Base-by-base conservation (phyloP, 1,140 invertebrate species). In the Diachasma alloeum region DNA sequence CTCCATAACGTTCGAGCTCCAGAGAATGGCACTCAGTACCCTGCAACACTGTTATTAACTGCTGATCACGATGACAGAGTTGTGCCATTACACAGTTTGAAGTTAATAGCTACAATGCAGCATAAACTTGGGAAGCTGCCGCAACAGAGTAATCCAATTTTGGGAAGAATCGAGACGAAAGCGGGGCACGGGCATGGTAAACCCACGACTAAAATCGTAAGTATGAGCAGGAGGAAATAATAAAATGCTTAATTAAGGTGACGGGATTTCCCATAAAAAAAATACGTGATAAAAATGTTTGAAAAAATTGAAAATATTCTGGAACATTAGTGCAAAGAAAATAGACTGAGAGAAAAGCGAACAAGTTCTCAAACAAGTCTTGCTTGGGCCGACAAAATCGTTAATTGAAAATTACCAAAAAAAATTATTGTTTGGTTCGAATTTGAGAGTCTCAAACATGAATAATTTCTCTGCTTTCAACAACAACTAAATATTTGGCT, bases 1-100 rank as follows among this genome's bases (percentile, higher is more conserved):
- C 90, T 99, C 9, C 98, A 99, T 89, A 99, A 99, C 87, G 94
- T 99, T 6, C 90, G 90, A 59, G 83, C 93, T 17, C 96, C 96
- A 0, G 84, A 91, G 72, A 89, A 86, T 63, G 86, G 84, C 19
- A 82, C 84, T 6, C 92, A 98, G 89, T 99, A 98, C 91, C 98
- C 98, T 31, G 93, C 97, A 6, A 95, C 94, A 3, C 89, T 99
- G 22, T 91, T 99, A 39, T 87, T 97, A 73, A 99, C 98, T 24
- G 98, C 96, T 17, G 98, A 99, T 91, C 98, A 99, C 88, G 98
- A 99, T 91, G 98, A 99, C 91, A 93, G 98, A 78, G 98, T 99
- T 72, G 97, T 98, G 71, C 97, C 97, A 39, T 92, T 97, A 72
- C 98, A 99, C 89, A 98, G 97, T 73, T 92, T 99, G 5, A 99